phyloP scores from a whole-genome alignment of 2,113 vertebrate species.

The Patagioenas fasciata region DNA sequence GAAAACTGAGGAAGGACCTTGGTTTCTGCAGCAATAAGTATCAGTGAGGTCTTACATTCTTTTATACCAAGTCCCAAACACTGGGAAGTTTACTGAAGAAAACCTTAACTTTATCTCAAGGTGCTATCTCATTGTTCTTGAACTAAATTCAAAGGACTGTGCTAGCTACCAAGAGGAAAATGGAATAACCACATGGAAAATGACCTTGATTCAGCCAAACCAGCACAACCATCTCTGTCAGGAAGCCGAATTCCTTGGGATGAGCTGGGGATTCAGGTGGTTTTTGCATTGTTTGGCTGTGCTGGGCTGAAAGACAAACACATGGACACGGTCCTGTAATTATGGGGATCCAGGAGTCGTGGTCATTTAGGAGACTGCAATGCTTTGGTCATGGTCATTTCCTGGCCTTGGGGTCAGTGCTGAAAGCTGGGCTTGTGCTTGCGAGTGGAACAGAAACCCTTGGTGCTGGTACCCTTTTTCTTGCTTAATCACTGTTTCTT shows the following conservation, averaged over 20 bases:
- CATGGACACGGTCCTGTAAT: background rate
- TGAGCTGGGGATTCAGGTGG: background rate
- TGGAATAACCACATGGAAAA: too few relatives aligned
- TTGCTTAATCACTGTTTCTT: background rate
- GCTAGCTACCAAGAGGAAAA: too few relatives aligned
- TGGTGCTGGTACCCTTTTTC: background rate
- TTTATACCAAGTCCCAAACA: too few relatives aligned
- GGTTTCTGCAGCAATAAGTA: too few relatives aligned
- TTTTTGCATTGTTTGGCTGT: background rate
- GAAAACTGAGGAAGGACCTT: too few relatives aligned
- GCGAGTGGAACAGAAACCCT: background rate
- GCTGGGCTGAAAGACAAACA: background rate
- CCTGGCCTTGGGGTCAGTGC: fast-evolving
- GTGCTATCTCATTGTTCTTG: too few relatives aligned
- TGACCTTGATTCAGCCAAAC: too few relatives aligned
- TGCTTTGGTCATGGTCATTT: background rate
- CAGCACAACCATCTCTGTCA: too few relatives aligned
- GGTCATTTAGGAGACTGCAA: fast-evolving
- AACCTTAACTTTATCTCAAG: too few relatives aligned
- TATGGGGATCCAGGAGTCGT: background rate
- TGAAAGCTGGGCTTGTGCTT: background rate
- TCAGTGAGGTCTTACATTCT: too few relatives aligned
- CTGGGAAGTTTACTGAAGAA: too few relatives aligned
- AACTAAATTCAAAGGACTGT: too few relatives aligned
- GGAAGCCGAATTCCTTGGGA: background rate